Conservation (phyloP, 2,113 vertebrate genomes). For the Antigone vipio region DNA sequence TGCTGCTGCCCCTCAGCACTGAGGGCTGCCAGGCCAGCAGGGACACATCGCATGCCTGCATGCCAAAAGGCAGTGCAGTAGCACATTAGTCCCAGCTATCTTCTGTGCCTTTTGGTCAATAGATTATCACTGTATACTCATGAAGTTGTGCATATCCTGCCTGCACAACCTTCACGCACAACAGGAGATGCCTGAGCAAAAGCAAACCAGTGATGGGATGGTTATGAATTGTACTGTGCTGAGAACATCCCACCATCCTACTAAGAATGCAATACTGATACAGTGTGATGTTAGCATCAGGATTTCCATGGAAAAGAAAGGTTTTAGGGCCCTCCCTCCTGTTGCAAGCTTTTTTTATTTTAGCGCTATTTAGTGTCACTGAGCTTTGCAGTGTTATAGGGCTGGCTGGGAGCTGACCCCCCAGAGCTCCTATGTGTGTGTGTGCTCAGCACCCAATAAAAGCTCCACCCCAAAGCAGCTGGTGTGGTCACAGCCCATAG, state of each 20-base stretch:
- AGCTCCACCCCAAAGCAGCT: not conserved
- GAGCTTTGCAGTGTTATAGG: not conserved
- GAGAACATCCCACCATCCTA: not conserved
- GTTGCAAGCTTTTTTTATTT: not conserved
- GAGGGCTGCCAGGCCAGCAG: not conserved
- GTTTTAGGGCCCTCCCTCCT: not conserved
- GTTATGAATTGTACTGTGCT: not conserved
- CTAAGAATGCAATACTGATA: not conserved
- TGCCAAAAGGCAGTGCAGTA: not conserved
- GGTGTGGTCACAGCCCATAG: not conserved
- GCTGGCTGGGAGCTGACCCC: not conserved
- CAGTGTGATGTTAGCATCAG: no score
- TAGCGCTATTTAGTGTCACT: not conserved
- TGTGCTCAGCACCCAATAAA: not conserved
- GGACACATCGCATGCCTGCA: fast-evolving
- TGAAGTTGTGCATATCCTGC: not conserved
- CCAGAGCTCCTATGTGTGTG: not conserved
- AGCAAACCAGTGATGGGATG: not conserved
- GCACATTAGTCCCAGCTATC: not conserved
- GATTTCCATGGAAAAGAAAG: not conserved
- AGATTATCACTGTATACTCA: not conserved
- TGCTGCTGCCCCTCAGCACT: not conserved
- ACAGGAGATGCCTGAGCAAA: not conserved
- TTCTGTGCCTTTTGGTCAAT: not conserved
- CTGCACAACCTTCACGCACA: not conserved